Conservation (phyloP, 2,888 invertebrate species). For the Ditylenchus weischeri region DNA sequence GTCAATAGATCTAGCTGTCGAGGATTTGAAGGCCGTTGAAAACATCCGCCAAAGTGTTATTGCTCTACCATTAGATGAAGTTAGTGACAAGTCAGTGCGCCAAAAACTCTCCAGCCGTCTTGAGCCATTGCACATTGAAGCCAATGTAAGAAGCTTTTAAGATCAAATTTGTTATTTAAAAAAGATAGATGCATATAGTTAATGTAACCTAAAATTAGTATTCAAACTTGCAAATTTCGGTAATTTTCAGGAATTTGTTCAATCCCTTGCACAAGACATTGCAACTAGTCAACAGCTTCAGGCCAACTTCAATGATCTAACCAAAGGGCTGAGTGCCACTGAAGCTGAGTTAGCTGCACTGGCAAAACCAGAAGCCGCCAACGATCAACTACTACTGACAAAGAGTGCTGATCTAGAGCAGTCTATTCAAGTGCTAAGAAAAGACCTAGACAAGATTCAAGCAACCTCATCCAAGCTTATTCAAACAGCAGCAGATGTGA, state of each 20-base stretch:
- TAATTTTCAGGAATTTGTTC: constrained; percentile 1
- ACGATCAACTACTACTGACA: not conserved
- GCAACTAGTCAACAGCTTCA: not conserved
- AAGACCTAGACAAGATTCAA: not conserved
- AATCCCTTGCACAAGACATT: not conserved
- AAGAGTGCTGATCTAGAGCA: not conserved
- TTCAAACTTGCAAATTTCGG: not conserved
- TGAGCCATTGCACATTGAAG: not conserved
- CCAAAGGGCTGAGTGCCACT: not conserved
- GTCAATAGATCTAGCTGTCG: not conserved
- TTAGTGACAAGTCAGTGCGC: constrained; percentile 9
- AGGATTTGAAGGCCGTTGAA: not conserved
- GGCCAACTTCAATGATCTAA: not conserved
- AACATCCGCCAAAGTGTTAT: not conserved
- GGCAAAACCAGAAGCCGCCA: not conserved
- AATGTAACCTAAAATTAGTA: not conserved
- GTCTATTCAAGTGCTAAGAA: not conserved
- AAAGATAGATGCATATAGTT: too few relatives aligned
- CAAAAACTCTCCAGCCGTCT: not conserved
- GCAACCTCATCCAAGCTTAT: not conserved
- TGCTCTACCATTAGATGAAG: not conserved
- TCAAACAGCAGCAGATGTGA: not conserved
- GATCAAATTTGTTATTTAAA: too few relatives aligned
- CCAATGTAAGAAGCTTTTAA: not conserved
- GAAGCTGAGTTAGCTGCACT: not conserved